A percentile compares a stretch with the other conserved stretches of the same genome.
Evolutionary conservation across 2,888 invertebrate species (phyloP).

Genomic region (Cerastis leucographa): DNA sequence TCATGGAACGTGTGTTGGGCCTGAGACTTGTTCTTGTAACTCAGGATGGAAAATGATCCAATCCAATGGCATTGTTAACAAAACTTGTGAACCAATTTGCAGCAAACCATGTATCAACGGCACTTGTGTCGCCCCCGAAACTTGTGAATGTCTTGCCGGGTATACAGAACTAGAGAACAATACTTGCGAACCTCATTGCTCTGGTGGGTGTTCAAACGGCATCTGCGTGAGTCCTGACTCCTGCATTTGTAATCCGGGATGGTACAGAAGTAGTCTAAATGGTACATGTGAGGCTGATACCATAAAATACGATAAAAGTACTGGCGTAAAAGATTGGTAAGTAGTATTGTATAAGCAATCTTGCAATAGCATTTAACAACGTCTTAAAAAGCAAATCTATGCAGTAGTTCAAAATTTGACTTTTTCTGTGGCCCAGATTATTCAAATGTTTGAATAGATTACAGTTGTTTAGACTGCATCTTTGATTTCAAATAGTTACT

Average conservation of each 20-base stretch:
- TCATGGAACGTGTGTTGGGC: constrained; percentile 51
- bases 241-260: constrained; percentile 37
- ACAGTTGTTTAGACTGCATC: not conserved
- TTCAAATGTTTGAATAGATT: not conserved
- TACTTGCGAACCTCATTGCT: constrained; percentile 41
- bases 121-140: constrained; percentile 40
- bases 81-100: constrained; percentile 27
- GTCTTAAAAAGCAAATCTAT: not conserved
- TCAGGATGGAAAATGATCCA: constrained; percentile 10
- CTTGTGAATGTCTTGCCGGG: constrained; percentile 42
- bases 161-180: constrained; percentile 12
- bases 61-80: not conserved
- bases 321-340: constrained; percentile 22
- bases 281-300: constrained; percentile 12
- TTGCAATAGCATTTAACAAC: not conserved
- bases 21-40: constrained; percentile 45
- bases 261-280: constrained; percentile 12
- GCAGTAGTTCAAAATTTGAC: not conserved
- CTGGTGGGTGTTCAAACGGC: constrained; percentile 26
- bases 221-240: constrained; percentile 33
- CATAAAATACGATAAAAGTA: not conserved
- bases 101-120: constrained; percentile 32
- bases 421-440: not conserved
- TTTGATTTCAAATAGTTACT: too few relatives aligned
- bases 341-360: not conserved